A percentile compares a stretch with the other conserved stretches of the same genome.
These are phyloP conservation scores for Caligus rogercresseyi DNA, from an alignment of 1,140 invertebrate species.

Conservation along the genomic window DNA sequence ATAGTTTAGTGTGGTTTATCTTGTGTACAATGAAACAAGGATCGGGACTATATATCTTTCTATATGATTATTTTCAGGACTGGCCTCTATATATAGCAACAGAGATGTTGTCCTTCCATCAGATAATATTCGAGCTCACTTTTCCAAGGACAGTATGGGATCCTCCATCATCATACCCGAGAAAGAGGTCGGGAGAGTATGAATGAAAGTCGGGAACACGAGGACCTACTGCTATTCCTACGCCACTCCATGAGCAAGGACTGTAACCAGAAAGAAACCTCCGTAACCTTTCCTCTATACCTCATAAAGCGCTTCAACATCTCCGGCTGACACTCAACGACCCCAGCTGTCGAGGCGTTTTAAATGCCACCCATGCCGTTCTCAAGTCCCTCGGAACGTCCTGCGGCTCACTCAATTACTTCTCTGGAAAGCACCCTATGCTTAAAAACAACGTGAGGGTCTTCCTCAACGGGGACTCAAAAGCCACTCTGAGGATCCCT, in stretches of 20 bases:
- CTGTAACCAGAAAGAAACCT: neutral
- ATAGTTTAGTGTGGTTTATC: no score
- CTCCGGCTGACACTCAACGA: slow-evolving; percentile 6
- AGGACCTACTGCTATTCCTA: neutral
- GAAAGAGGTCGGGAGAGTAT: neutral
- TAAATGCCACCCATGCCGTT: slow-evolving; percentile 8
- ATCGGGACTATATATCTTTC: neutral
- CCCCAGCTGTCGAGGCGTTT: neutral
- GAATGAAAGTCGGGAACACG: neutral
- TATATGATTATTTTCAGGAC: neutral
- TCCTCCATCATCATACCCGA: neutral
- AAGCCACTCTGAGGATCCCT: neutral
- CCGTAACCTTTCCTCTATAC: neutral
- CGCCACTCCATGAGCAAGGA: neutral
- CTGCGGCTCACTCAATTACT: slow-evolving; percentile 4
- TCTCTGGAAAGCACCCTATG: slow-evolving; percentile 1
- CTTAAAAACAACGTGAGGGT: slow-evolving; percentile 9
- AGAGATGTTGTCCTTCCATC: neutral
- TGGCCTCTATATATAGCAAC: neutral
- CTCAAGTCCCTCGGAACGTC: slow-evolving; percentile 5
- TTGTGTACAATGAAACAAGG: no score
- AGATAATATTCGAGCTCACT: neutral
- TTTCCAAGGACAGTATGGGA: neutral
- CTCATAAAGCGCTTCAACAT: neutral
- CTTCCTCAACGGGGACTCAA: neutral